Evolutionary conservation across 2,888 invertebrate genomes (phyloP).

Genomic region (Trichopoda pennipes): DNA sequence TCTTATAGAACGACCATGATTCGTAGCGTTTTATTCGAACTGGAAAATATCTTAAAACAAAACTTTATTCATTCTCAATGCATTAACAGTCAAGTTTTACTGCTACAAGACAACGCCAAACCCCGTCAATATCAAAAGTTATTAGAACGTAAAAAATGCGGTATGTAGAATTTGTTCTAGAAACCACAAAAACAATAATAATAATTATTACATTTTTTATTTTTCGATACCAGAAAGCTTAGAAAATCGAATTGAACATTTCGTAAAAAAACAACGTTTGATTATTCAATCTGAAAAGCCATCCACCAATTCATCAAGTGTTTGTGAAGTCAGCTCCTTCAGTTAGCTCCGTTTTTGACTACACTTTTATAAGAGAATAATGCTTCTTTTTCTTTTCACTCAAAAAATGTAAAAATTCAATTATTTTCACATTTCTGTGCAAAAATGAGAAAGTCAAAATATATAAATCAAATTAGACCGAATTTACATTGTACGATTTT

Average conservation of each 20-base stretch:
- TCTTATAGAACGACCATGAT: slow-evolving; percentile 82
- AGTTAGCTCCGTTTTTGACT: too few species aligned
- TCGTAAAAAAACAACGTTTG: slow-evolving; percentile 85
- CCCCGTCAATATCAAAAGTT: slow-evolving; percentile 88
- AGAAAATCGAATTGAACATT: slow-evolving; percentile 89
- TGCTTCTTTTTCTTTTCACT: too few species aligned
- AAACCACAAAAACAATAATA: background rate
- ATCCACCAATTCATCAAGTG: background rate
- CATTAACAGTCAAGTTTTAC: slow-evolving; percentile 82
- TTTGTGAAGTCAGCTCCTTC: too few species aligned
- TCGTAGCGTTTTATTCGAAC: slow-evolving; percentile 82
- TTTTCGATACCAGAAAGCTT: slow-evolving; percentile 84
- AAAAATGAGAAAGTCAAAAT: too few species aligned
- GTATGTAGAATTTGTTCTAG: slow-evolving; percentile 82
- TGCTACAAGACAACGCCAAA: slow-evolving; percentile 86
- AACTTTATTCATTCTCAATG: slow-evolving; percentile 66
- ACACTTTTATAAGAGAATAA: too few species aligned
- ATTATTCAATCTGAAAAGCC: slow-evolving; percentile 66
- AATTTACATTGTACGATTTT: too few species aligned
- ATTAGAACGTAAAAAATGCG: slow-evolving; percentile 88
- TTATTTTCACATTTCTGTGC: too few species aligned
- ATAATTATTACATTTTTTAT: slow-evolving; percentile 65
- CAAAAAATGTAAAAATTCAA: too few species aligned
- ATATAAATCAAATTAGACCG: too few species aligned
- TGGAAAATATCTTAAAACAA: slow-evolving; percentile 78